Evolutionary conservation across 1,140 invertebrate genomes (phyloP).

Genomic region (Drosophila subobscura): DNA sequence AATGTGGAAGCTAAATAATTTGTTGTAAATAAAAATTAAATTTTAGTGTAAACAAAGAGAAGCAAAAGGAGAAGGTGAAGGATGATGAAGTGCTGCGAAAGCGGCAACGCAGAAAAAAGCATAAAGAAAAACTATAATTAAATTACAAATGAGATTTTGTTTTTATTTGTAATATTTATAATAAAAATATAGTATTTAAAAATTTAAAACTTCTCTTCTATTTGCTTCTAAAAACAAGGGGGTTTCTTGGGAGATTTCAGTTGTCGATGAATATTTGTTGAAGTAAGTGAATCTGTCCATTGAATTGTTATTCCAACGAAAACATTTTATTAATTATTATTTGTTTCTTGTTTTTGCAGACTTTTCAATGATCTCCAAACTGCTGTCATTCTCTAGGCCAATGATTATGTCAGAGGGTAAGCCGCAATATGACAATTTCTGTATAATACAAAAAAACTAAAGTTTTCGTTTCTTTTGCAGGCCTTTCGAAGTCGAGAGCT

Average conservation of each 20-base stretch:
- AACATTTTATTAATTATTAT: background rate
- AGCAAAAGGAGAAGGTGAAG: conserved; percentile 13
- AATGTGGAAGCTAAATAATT: conserved; percentile 73
- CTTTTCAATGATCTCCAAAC: background rate
- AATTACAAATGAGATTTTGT: conserved; percentile 83
- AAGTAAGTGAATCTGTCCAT: background rate
- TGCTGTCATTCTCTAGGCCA: conserved; percentile 15
- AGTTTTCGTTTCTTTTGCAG: conserved; percentile 40
- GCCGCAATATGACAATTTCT: conserved; percentile 31
- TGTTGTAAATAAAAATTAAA: conserved; percentile 83
- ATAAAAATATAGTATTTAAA: conserved; percentile 83
- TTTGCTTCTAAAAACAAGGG: background rate
- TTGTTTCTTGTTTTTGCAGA: conserved; percentile 9
- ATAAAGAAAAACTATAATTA: conserved; percentile 74
- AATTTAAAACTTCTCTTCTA: conserved; percentile 47
- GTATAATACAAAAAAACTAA: conserved; percentile 19
- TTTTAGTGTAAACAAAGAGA: conserved; percentile 72
- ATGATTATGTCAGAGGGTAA: conserved; percentile 44
- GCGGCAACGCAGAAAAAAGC: conserved; percentile 48
- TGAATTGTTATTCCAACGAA: too few species aligned
- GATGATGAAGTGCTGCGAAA: conserved; percentile 44
- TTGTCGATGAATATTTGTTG: too few species aligned
- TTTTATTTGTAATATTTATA: conserved; percentile 83
- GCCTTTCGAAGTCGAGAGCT: conserved; percentile 16
- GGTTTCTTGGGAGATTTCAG: background rate